Evolutionary conservation across 64 coral and sea anemone species (phyloP).

Genomic region (Stichodactyla helianthus): DNA sequence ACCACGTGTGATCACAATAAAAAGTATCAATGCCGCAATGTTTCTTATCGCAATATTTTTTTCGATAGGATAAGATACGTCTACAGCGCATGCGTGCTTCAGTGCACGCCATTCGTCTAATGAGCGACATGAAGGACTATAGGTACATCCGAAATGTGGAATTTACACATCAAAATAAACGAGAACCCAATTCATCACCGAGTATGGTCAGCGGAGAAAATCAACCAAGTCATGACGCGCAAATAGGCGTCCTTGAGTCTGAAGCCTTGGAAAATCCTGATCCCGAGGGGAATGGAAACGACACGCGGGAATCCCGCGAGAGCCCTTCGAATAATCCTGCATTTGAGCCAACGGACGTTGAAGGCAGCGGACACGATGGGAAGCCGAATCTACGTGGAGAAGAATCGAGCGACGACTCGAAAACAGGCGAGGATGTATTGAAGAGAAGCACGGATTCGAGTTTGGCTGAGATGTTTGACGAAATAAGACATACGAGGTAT

Average conservation of each 20-base stretch:
- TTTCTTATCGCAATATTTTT: not conserved
- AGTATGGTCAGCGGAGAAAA: not conserved
- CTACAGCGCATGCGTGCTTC: conserved; percentile 13
- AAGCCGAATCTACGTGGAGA: not conserved
- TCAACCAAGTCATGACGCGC: not conserved
- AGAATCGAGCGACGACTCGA: not conserved
- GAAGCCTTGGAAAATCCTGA: not conserved
- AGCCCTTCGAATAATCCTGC: no score
- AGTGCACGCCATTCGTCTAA: not conserved
- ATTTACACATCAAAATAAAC: not conserved
- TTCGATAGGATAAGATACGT: not conserved
- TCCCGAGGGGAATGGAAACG: not conserved
- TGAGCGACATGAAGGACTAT: not conserved
- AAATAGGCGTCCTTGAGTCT: not conserved
- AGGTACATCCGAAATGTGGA: not conserved
- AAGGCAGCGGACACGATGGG: not conserved
- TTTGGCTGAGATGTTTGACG: conserved; percentile 14
- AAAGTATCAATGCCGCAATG: no score
- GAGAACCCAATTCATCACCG: not conserved
- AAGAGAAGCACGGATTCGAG: not conserved
- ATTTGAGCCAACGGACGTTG: not conserved
- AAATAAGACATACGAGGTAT: conserved; percentile 11
- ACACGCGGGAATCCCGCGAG: no score
- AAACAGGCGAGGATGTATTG: not conserved
- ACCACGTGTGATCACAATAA: no score